Conservation (phyloP, 2,888 invertebrate genomes). For the Brachylomia viminalis region DNA sequence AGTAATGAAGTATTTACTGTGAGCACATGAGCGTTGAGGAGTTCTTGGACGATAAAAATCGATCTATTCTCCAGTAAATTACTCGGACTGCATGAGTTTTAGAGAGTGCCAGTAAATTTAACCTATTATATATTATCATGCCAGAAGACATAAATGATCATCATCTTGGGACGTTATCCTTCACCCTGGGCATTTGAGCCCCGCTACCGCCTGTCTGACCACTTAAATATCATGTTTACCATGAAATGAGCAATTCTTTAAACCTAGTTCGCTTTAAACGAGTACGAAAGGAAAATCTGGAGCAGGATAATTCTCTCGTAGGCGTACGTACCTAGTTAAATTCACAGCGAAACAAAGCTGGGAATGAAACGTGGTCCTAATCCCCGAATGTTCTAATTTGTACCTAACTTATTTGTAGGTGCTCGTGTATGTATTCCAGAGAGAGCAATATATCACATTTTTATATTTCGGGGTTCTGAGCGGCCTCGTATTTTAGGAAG, state of each 20-base stretch:
- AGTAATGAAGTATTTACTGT: not conserved
- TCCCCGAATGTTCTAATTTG: slow-evolving; percentile 30
- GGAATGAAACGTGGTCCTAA: slow-evolving; percentile 24
- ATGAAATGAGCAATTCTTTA: not conserved
- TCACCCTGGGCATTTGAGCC: not conserved
- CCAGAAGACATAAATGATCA: not conserved
- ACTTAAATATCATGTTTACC: not conserved
- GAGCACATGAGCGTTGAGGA: not conserved
- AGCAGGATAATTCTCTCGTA: not conserved
- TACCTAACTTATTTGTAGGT: slow-evolving; percentile 24
- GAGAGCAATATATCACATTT: slow-evolving; percentile 44
- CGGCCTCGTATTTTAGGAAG: slow-evolving; percentile 7
- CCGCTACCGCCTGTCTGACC: not conserved
- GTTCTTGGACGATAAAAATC: not conserved
- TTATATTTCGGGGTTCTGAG: slow-evolving; percentile 20
- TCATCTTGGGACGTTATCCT: not conserved
- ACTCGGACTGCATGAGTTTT: not conserved
- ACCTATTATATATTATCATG: too few species aligned
- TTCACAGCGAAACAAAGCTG: slow-evolving; percentile 14
- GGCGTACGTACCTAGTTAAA: not conserved
- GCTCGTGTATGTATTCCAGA: slow-evolving; percentile 12
- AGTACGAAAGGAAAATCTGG: not conserved
- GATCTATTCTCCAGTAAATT: not conserved
- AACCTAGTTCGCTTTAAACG: not conserved
- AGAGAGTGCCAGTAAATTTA: not conserved